Evolutionary conservation across 2,113 vertebrate genomes (phyloP).

Genomic region (Colinus virginianus): DNA sequence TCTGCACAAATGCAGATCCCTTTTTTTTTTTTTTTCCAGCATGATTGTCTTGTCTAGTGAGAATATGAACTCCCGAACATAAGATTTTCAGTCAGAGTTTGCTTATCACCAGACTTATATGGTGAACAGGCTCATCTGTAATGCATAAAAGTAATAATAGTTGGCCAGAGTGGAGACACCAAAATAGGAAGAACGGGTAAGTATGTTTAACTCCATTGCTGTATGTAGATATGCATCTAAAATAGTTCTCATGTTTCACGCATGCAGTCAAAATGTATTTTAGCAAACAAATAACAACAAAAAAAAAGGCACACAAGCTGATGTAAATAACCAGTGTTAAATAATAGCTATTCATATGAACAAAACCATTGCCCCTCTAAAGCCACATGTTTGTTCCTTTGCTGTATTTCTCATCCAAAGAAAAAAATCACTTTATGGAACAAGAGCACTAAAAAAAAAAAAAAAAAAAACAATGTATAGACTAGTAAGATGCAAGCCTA

Average conservation of each 20-base stretch:
- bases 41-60: background rate
- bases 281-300: background rate
- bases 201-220: background rate
- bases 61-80: background rate
- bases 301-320: background rate
- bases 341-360: background rate
- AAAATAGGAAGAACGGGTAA: background rate
- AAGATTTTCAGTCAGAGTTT: background rate
- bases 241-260: background rate
- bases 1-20: background rate
- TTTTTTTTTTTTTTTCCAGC: background rate
- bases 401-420: background rate
- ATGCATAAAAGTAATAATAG: background rate
- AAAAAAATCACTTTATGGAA: conserved; percentile 24
- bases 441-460: background rate
- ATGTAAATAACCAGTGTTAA: background rate
- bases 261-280: background rate
- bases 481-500: conserved; percentile 11
- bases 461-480: conserved; percentile 19
- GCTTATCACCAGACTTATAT: background rate
- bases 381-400: background rate
- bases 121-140: background rate
- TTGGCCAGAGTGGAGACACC: background rate
- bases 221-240: background rate
- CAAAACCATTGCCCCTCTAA: background rate